A percentile compares a stretch with the other conserved stretches of the same genome.
Evolutionary conservation across 2,797 vertebrate genomes (phyloP).

Genomic region (Sebastes oblongus): DNA sequence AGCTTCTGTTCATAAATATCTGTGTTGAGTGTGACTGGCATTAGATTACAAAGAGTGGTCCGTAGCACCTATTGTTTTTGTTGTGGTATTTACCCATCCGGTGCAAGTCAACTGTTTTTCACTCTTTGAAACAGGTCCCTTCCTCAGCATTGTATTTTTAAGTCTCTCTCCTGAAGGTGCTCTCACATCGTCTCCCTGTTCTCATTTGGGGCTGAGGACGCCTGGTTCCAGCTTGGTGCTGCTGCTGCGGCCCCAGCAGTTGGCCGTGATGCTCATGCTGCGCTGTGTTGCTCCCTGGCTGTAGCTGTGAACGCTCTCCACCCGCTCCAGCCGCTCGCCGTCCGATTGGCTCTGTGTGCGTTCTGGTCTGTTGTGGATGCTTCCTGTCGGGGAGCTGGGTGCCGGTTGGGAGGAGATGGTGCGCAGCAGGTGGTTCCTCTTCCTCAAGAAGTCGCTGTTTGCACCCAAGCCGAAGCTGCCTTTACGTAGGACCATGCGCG

Average conservation of each 20-base stretch:
- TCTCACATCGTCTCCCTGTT: conserved; percentile 16
- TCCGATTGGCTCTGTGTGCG: conserved; percentile 91
- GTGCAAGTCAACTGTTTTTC: conserved; percentile 58
- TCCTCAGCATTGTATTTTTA: conserved; percentile 2
- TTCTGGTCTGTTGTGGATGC: conserved; percentile 79
- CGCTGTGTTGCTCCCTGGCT: conserved; percentile 79
- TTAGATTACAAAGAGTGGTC: conserved; percentile 54
- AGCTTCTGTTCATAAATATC: conserved; percentile 30
- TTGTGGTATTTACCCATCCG: conserved; percentile 39
- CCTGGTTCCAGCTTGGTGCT: conserved; percentile 86
- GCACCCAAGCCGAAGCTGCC: conserved; percentile 94
- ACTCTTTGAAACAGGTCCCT: conserved; percentile 5
- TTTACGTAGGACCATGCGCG: conserved; percentile 95
- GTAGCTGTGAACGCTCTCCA: conserved; percentile 78
- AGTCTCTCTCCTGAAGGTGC: conserved; percentile 15
- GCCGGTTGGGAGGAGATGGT: conserved; percentile 96
- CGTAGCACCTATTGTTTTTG: conserved; percentile 67
- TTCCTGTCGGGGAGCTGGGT: conserved; percentile 67
- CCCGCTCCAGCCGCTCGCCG: conserved; percentile 84
- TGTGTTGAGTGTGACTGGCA: conserved; percentile 34
- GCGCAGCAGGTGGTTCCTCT: conserved; percentile 94
- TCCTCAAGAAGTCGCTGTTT: conserved; percentile 94
- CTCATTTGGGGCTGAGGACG: conserved; percentile 84
- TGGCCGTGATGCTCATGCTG: conserved; percentile 93
- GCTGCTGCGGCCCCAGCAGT: conserved; percentile 91